Percentiles rank a stretch among this genome's conserved stretches.
These are phyloP conservation scores for Lethenteron camtschaticum DNA, from an alignment of 2,113 vertebrate genomes.

Conservation along the genomic window DNA sequence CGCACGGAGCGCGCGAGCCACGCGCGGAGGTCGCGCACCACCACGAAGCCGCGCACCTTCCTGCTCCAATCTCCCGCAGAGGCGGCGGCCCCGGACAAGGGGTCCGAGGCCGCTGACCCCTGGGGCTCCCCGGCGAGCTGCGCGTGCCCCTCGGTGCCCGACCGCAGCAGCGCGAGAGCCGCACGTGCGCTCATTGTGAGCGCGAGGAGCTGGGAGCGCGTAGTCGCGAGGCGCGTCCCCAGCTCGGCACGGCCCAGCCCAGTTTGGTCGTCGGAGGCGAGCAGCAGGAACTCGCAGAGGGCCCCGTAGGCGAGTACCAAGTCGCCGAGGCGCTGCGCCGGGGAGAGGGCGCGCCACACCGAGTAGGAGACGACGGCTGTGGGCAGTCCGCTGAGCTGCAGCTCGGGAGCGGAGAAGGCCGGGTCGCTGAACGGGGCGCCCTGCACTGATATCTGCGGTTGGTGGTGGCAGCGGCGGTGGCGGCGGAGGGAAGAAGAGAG, in stretches of 20 bases:
- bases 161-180: conserved; percentile 11
- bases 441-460: conserved; percentile 10
- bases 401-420: conserved; percentile 13
- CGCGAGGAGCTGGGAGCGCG: conserved; percentile 16
- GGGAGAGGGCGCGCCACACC: conserved; percentile 16
- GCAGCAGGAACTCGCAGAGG: conserved; percentile 18
- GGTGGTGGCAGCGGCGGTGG: conserved; percentile 10
- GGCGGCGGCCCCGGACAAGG: conserved; percentile 9
- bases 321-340: conserved; percentile 10
- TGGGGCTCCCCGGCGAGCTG: conserved; percentile 12
- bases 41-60: conserved; percentile 21
- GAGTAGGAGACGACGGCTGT: conserved; percentile 11
- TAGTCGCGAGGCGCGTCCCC: conserved; percentile 12
- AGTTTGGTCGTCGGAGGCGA: conserved; percentile 17
- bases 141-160: conserved; percentile 15
- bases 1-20: conserved; percentile 19
- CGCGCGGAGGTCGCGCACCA: conserved; percentile 16
- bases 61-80: conserved; percentile 16
- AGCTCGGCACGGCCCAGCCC: conserved; percentile 14
- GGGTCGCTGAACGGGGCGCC: conserved; percentile 21
- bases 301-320: conserved; percentile 14
- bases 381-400: conserved; percentile 17
- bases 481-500: conserved; percentile 14
- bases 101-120: background rate
- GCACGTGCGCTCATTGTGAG: conserved; percentile 7